Conservation (phyloP, 2,888 invertebrate species). For the Troides aeacus region DNA sequence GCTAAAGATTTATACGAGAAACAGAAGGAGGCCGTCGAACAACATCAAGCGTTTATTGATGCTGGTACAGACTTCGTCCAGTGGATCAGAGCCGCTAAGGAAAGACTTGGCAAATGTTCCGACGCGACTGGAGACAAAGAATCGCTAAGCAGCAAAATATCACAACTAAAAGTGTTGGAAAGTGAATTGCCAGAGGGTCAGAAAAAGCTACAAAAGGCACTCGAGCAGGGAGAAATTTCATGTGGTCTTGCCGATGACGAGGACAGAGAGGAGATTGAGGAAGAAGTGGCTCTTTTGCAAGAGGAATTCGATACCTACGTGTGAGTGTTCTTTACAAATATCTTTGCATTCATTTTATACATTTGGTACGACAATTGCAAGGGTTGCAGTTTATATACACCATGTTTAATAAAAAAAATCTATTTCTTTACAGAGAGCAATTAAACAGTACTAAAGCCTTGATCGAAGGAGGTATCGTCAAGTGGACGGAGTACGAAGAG, state of each 20-base stretch:
- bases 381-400: not conserved
- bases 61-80: constrained; percentile 94
- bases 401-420: not conserved
- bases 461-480: constrained; percentile 92
- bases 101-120: constrained; percentile 93
- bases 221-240: constrained; percentile 92
- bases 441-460: constrained; percentile 88
- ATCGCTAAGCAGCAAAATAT: constrained; percentile 90
- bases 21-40: constrained; percentile 93
- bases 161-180: constrained; percentile 90
- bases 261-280: constrained; percentile 94
- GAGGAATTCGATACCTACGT: constrained; percentile 93
- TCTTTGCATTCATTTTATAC: not conserved
- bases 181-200: constrained; percentile 92
- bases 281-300: constrained; percentile 93
- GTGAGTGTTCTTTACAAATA: constrained; percentile 66
- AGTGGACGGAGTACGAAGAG: constrained; percentile 97
- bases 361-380: not conserved
- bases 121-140: constrained; percentile 96
- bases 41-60: constrained; percentile 95
- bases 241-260: constrained; percentile 90
- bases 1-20: constrained; percentile 94
- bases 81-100: constrained; percentile 95
- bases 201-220: constrained; percentile 88
- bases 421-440: constrained; percentile 80